These are phyloP conservation scores for Sturnus vulgaris DNA, from an alignment of 2,113 vertebrate species.

Conservation along the genomic window DNA sequence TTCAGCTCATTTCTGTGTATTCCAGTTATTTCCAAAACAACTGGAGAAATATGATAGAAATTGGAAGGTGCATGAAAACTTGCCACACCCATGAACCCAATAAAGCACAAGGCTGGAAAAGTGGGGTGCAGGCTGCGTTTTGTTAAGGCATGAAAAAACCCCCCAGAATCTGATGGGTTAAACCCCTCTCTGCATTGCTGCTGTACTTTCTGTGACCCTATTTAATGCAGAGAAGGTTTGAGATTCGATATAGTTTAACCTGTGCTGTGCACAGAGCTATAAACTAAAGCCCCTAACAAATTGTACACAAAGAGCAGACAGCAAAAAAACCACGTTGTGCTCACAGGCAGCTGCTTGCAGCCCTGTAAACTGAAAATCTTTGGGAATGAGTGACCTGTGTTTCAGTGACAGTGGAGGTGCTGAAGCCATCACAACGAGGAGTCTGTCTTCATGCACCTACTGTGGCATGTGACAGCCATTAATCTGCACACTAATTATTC, in stretches of 20 bases:
- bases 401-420: neutral
- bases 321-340: slow-evolving; percentile 18
- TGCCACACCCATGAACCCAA: neutral
- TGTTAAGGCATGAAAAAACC: neutral
- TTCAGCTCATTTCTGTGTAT: neutral
- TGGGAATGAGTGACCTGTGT: neutral
- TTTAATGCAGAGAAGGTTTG: slow-evolving; percentile 54
- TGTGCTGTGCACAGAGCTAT: slow-evolving; percentile 54
- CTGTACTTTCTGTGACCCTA: slow-evolving; percentile 70
- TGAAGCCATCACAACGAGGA: neutral
- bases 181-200: slow-evolving; percentile 19
- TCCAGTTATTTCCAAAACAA: slow-evolving; percentile 6
- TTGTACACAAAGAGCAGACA: slow-evolving; percentile 30
- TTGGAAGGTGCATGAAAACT: neutral
- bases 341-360: slow-evolving; percentile 43
- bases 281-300: slow-evolving; percentile 67
- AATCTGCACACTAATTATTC: neutral
- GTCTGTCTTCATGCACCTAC: neutral
- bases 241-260: slow-evolving; percentile 64
- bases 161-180: slow-evolving; percentile 50
- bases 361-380: neutral
- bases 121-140: neutral
- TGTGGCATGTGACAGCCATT: neutral
- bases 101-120: neutral
- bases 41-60: neutral